Conservation (phyloP, 2,113 vertebrate species). For the Callipepla squamata region DNA sequence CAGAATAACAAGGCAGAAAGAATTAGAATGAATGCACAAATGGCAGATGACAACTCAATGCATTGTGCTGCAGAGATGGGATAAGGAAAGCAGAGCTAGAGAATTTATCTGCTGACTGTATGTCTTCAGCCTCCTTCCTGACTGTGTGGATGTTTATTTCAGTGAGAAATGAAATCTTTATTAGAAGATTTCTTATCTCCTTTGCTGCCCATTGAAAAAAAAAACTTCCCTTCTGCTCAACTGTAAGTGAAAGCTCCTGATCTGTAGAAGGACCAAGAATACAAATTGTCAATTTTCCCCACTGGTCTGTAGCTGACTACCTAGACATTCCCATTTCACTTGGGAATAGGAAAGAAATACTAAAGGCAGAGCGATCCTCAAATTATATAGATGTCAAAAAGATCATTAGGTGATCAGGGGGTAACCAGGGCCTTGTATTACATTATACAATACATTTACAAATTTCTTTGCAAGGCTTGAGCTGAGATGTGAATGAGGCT, state of each 20-base stretch:
- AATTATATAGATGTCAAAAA: background rate
- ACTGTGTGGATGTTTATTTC: background rate
- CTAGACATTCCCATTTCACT: background rate
- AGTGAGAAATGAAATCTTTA: conserved; percentile 26
- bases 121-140: conserved; percentile 37
- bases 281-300: background rate
- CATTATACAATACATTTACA: background rate
- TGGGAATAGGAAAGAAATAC: background rate
- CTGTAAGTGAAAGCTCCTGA: background rate
- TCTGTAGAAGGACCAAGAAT: background rate
- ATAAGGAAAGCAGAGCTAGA: background rate
- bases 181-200: conserved; percentile 47
- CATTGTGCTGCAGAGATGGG: background rate
- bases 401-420: background rate
- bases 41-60: conserved; percentile 56
- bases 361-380: background rate
- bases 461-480: background rate
- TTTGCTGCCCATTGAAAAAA: background rate
- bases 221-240: conserved; percentile 1
- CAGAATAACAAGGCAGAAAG: conserved; percentile 77
- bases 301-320: too few species aligned
- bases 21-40: conserved; percentile 66
- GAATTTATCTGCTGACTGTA: conserved; percentile 43
- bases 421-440: background rate
- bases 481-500: background rate